Evolutionary conservation across 2,888 invertebrate genomes (phyloP).

Genomic region (Ptychoptera contaminata): DNA sequence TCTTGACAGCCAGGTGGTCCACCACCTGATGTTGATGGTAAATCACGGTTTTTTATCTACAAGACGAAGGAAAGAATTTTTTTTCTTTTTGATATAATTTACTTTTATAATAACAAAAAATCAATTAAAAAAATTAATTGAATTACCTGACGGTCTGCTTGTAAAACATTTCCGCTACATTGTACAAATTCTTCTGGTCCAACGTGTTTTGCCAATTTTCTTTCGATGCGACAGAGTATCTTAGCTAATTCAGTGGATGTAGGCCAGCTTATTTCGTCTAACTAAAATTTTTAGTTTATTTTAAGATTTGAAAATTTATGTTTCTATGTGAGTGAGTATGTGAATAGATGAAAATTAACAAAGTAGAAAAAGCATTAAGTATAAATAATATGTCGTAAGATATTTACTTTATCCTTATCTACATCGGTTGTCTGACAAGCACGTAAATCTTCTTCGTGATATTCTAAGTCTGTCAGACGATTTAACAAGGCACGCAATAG

Average conservation of each 20-base stretch:
- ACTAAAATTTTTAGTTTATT: constrained; percentile 4
- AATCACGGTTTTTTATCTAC: constrained; percentile 19
- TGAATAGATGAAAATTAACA: too few species aligned
- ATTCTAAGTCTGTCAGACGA: constrained; percentile 32
- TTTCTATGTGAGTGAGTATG: too few species aligned
- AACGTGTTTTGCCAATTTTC: constrained; percentile 30
- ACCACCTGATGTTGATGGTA: constrained; percentile 8
- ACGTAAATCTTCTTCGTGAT: constrained; percentile 30
- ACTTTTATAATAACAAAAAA: neutral
- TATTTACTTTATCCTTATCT: neutral
- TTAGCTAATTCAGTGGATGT: constrained; percentile 30
- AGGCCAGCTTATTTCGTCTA: constrained; percentile 21
- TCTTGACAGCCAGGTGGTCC: constrained; percentile 24
- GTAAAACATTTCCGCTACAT: constrained; percentile 25
- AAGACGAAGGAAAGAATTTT: constrained; percentile 10
- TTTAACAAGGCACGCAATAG: constrained; percentile 34
- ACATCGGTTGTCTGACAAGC: constrained; percentile 21
- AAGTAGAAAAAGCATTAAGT: too few species aligned
- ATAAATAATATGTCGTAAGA: too few species aligned
- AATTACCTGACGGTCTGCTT: constrained; percentile 3
- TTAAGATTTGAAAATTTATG: too few species aligned
- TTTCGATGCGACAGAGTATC: constrained; percentile 28
- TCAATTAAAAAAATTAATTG: constrained; percentile 3
- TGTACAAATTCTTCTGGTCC: constrained; percentile 31
- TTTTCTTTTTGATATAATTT: constrained; percentile 8